These are phyloP conservation scores for Girardinus metallicus DNA, from an alignment of 2,797 vertebrate genomes.

Conservation along the genomic window DNA sequence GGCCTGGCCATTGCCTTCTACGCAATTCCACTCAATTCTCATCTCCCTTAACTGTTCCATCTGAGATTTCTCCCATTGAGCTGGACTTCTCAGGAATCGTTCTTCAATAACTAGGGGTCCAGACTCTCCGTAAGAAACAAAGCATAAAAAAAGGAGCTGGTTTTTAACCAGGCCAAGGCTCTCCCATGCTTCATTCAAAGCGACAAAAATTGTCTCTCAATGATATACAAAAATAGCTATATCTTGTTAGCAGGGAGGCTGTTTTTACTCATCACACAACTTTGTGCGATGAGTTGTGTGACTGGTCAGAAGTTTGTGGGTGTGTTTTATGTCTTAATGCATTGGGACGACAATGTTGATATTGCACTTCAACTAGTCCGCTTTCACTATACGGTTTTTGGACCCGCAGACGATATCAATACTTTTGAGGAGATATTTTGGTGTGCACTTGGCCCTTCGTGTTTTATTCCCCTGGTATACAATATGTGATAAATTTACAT, in stretches of 20 bases:
- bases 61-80: neutral
- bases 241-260: neutral
- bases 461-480: conserved; percentile 33
- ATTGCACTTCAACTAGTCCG: neutral
- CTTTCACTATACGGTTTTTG: neutral
- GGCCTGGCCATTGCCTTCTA: neutral
- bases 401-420: neutral
- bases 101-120: too few species aligned
- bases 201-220: neutral
- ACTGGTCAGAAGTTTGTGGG: neutral
- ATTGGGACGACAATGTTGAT: too few species aligned
- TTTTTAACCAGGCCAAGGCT: neutral
- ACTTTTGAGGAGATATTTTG: neutral
- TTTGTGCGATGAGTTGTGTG: neutral
- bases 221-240: neutral
- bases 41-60: neutral
- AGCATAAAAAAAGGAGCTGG: neutral
- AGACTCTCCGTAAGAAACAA: neutral
- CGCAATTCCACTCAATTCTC: neutral
- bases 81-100: neutral
- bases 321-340: neutral
- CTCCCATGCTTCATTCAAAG: neutral
- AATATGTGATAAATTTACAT: neutral
- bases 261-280: neutral
- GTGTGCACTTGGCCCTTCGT: conserved; percentile 2